phyloP scores from a whole-genome alignment of 2,113 vertebrate species.

The Todiramphus chloris region DNA sequence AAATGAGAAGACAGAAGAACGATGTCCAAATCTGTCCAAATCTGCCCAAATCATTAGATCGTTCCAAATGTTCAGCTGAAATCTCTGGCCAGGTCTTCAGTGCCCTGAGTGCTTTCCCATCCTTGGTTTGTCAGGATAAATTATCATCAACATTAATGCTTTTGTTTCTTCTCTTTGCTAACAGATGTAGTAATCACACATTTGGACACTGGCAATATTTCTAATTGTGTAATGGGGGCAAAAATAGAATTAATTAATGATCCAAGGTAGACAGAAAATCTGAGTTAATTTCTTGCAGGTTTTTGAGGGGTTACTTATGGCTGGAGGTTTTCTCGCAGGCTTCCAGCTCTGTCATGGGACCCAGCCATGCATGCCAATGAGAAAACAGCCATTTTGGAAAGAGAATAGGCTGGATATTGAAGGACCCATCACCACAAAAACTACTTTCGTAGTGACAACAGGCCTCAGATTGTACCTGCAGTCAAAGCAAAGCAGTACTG shows the following conservation, averaged over 20 bases:
- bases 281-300: conserved; percentile 48
- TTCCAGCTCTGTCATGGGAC: not conserved
- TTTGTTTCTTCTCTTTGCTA: conserved; percentile 61
- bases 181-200: conserved; percentile 53
- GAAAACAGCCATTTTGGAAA: not conserved
- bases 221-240: conserved; percentile 34
- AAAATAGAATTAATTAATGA: conserved; percentile 66
- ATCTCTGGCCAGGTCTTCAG: conserved; percentile 33
- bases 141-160: conserved; percentile 64
- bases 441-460: not conserved
- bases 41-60: not conserved
- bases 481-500: not conserved
- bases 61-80: conserved; percentile 22
- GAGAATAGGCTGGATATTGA: not conserved
- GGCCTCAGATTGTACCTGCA: not conserved
- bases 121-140: conserved; percentile 50
- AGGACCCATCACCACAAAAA: not conserved
- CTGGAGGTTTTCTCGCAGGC: not conserved
- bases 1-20: not conserved
- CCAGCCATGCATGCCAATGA: not conserved
- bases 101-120: conserved; percentile 24
- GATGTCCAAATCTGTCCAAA: not conserved
- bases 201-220: conserved; percentile 58
- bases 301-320: conserved; percentile 13
- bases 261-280: conserved; percentile 6